Evolutionary conservation across 2,113 vertebrate species (phyloP), one percentile per base, ranked within the genome.

Genomic region (Formicarius rufipectus): DNA sequence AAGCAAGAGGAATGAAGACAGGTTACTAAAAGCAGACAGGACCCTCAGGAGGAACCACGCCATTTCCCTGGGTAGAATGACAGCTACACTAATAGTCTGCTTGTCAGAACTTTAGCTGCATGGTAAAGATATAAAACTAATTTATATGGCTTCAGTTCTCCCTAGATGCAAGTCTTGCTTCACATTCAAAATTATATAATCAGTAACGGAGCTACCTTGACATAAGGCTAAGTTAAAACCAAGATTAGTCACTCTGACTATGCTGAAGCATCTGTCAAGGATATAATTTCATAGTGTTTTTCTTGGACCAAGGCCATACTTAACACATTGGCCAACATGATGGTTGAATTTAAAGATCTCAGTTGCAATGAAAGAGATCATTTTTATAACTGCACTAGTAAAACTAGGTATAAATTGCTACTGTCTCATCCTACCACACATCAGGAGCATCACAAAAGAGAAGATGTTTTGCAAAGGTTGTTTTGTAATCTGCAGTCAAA

Each of bases 231-330:
- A 76, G 44, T 62, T 77, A 83, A 95, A 94, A 87, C 2, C n/a
- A 89, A 62, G 75, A 76, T 93, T 79, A 85, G 50, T 87, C 87
- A 82, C 31, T 78, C 86, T 50, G 71, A 93, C 62, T 93, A 62
- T 49, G 37, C 50, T 66, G 35, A 82, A 79, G 81, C 84, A 85
- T 85, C 69, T 95, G 84, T 72, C 72, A 89, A 85, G 42, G 68
- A 79, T 40, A 73, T 76, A 68, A 89, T 85, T 94, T 81, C 56
- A 55, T 24, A 62, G 53, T 12, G 13, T 35, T 93, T 76, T 94
- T 87, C 75, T 63, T 80, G 85, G 75, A 77, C 7, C 4, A 59
- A 88, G 50, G 64, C 53, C 59, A 73, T 33, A 37, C 4, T 89
- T 80, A 63, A 55, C 67, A 74, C n/a, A 47, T 4, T 53, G 69